Evolutionary conservation across 2,113 vertebrate species (phyloP).

Genomic region (Ranitomeya imitator): DNA sequence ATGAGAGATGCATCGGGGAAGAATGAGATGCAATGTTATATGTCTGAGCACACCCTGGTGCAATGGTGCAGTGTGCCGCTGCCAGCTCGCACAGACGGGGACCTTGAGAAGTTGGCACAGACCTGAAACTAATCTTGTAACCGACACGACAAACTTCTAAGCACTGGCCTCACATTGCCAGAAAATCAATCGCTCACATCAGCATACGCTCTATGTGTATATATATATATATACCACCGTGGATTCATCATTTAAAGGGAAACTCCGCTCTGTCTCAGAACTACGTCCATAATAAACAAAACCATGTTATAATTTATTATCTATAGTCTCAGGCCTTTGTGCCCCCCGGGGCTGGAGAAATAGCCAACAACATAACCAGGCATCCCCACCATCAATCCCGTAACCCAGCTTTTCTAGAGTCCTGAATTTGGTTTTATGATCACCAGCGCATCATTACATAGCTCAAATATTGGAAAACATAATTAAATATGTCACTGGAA

Average conservation of each 20-base stretch:
- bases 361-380: no score
- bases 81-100: slow-evolving; percentile 15
- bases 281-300: not conserved
- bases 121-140: slow-evolving; percentile 21
- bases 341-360: not conserved
- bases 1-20: not conserved
- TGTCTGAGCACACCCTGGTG: not conserved
- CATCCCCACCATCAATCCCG: no score
- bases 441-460: no score
- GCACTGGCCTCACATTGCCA: slow-evolving; percentile 7
- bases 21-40: not conserved
- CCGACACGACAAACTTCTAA: not conserved
- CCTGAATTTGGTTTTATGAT: no score
- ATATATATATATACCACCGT: not conserved
- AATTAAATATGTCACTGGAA: not conserved
- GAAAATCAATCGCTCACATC: not conserved
- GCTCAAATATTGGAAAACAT: no score
- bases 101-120: slow-evolving; percentile 43
- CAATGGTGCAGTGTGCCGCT: not conserved
- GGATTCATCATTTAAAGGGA: not conserved
- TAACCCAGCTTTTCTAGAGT: not conserved
- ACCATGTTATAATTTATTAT: not conserved
- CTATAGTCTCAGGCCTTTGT: not conserved
- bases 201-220: not conserved
- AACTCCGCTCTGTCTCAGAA: not conserved